Conservation (phyloP, 2,797 vertebrate genomes). For the Octomys mimax region DNA sequence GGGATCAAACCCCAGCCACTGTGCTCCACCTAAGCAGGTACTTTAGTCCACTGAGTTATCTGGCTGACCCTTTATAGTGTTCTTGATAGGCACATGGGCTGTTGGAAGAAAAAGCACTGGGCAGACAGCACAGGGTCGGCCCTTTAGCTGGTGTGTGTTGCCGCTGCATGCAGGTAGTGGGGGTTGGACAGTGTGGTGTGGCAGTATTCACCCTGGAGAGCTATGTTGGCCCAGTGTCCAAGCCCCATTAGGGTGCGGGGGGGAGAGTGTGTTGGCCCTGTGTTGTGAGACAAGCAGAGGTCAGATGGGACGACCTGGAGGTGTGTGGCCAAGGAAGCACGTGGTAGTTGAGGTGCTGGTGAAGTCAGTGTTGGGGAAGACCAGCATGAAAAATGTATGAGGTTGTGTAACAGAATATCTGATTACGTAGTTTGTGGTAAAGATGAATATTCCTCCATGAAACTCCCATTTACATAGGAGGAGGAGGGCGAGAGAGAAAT, state of each 20-base stretch:
- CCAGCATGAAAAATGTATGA: background rate
- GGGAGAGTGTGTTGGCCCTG: background rate
- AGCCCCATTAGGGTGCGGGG: accelerated
- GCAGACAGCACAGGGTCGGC: background rate
- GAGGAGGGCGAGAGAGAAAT: background rate
- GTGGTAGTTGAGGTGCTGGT: background rate
- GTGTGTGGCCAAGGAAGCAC: background rate
- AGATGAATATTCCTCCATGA: background rate
- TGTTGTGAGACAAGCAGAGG: too few species aligned
- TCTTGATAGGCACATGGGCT: background rate
- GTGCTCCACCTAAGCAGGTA: too few species aligned
- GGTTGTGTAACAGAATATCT: background rate
- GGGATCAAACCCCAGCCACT: too few species aligned
- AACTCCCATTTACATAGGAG: background rate
- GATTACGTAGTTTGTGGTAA: background rate
- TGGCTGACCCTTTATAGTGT: background rate
- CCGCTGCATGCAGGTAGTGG: background rate
- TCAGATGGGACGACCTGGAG: background rate
- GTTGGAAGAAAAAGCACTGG: background rate
- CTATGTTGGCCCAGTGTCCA: background rate
- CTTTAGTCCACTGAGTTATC: too few species aligned
- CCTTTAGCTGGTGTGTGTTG: background rate
- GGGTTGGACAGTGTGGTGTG: background rate
- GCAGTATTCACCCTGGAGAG: background rate
- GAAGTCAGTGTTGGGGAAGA: background rate